Percentiles rank a stretch among this genome's conserved stretches.
These are phyloP conservation scores for Apodemus agrarius DNA, from an alignment of 2,797 vertebrate genomes.

Conservation along the genomic window DNA sequence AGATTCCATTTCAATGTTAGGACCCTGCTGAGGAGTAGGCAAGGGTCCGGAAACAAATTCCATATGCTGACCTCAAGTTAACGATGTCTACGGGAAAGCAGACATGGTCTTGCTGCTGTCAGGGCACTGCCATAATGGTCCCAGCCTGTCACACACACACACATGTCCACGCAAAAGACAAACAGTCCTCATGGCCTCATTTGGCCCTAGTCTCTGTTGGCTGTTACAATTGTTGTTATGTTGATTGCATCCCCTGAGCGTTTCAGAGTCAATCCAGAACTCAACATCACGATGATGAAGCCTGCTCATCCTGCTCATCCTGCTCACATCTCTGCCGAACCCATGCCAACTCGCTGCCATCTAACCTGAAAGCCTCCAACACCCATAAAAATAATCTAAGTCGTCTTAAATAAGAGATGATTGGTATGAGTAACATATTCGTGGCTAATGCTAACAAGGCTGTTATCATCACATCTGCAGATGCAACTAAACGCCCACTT, in stretches of 20 bases:
- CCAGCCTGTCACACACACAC: not conserved
- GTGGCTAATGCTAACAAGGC: not conserved
- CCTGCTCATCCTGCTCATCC: not conserved
- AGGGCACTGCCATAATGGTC: too few relatives aligned
- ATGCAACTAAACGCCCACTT: slow-evolving; percentile 19
- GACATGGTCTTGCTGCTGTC: not conserved
- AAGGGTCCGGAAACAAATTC: not conserved
- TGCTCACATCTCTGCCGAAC: not conserved
- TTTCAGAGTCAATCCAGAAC: slow-evolving; percentile 28
- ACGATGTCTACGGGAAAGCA: not conserved
- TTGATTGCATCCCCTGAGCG: not conserved
- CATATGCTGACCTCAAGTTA: not conserved
- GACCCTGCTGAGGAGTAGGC: not conserved
- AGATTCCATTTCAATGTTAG: not conserved
- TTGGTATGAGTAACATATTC: not conserved
- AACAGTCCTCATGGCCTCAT: not conserved
- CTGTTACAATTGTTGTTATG: not conserved
- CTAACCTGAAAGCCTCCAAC: slow-evolving; percentile 18
- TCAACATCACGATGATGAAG: not conserved
- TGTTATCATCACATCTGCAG: not conserved
- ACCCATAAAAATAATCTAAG: slow-evolving; percentile 9
- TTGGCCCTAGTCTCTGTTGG: not conserved
- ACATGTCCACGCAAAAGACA: not conserved
- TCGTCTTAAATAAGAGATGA: slow-evolving; percentile 15
- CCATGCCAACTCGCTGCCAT: not conserved